phyloP scores from a whole-genome alignment of 2,888 invertebrate genomes.

The Hydraecia micacea region DNA sequence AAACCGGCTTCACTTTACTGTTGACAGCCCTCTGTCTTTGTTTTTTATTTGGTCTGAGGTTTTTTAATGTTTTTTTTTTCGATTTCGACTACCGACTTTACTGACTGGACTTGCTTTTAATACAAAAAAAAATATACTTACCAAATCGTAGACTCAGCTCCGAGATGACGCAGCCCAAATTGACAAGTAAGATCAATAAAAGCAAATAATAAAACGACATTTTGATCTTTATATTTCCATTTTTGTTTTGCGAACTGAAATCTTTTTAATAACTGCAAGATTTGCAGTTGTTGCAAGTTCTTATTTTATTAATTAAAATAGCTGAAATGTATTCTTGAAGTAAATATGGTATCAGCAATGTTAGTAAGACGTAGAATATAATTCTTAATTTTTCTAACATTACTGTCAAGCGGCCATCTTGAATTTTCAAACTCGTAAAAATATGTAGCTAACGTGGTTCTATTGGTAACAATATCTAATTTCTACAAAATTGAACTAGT shows the following conservation, averaged over 20 bases:
- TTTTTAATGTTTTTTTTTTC: not conserved
- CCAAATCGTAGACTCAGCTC: conserved; percentile 84
- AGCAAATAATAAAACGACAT: conserved; percentile 72
- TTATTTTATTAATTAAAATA: conserved; percentile 82
- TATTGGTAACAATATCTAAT: not conserved
- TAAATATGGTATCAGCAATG: conserved; percentile 84
- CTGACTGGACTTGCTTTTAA: not conserved
- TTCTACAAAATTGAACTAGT: not conserved
- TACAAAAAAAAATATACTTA: conserved; percentile 71
- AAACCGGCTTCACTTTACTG: no score
- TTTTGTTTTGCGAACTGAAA: not conserved
- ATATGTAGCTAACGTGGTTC: not conserved
- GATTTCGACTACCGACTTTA: not conserved
- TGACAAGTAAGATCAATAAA: conserved; percentile 75
- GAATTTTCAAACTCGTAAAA: not conserved
- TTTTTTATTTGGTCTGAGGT: no score
- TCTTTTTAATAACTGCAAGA: conserved; percentile 66
- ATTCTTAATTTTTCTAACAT: conserved; percentile 85
- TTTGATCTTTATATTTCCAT: conserved; percentile 18
- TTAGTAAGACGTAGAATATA: conserved; percentile 82
- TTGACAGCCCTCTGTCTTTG: no score
- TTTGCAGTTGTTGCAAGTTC: conserved; percentile 75
- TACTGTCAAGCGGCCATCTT: conserved; percentile 41
- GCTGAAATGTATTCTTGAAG: conserved; percentile 86
- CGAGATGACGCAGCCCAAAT: conserved; percentile 78